Base-by-base conservation (phyloP, 2,888 invertebrate genomes). In the Hirtodrosophila histrioides region DNA sequence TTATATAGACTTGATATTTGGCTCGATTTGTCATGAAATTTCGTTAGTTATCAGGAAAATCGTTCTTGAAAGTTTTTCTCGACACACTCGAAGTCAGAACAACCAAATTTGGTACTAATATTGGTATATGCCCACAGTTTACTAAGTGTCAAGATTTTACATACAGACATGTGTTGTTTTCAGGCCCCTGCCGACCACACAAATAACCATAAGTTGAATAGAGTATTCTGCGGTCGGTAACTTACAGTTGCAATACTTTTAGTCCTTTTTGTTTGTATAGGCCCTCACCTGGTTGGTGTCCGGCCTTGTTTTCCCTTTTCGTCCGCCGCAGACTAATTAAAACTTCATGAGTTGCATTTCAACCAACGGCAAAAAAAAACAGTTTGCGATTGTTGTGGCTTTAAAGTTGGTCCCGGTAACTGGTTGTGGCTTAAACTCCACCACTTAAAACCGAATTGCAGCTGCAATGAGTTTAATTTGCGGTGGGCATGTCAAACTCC, bases 321-420 rank as follows among this genome's bases (percentile, higher is more conserved):
- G 46, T 54, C 35, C 37, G 10, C 10, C 60, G 17, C 39, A 41
- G 57, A 66, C 75, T 75, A 75, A 81, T 75, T 82, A 81, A 81
- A 78, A 70, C 66, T 78, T 75, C 66, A 75, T 85, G 69, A 82
- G 51, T 70, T 78, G 73, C 69, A 68, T 33, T 71, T 69, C 56
- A 11, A 49, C 41, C 46, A 46, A 39, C 23, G 44, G 33, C 24
- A 4, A 37, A 53, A 27, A 33, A 57, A 65, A 44, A 17, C 17
- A 17, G 24, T 45, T 56, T 44, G 49, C 55, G 53, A 62, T 66
- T 65, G 63, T 36, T 72, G 60, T 33, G 69, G 83, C 43, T 76
- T 76, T 73, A 57, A 83, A 80, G 57, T 73, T 63, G 43, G n/a
- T 48, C 45, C 24, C 55, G 36, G 36, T 36, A 49, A 48, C 49